Conservation (phyloP, 2,797 vertebrate genomes). For the Sebastes steindachneri region DNA sequence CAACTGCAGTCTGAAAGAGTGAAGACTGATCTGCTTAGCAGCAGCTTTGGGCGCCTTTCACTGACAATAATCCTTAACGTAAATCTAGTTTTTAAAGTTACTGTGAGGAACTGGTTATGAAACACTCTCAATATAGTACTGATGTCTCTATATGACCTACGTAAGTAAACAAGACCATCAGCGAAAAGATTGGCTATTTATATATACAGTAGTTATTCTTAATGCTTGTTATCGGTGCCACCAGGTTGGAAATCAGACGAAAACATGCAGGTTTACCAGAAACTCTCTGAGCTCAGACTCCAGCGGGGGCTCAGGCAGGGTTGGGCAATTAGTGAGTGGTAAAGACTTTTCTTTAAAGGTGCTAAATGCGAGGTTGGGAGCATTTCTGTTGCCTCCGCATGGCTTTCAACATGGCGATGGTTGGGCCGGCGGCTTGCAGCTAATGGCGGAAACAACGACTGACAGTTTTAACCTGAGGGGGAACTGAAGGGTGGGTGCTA, state of each 20-base stretch:
- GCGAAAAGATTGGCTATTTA: not conserved
- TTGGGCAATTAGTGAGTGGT: too few relatives aligned
- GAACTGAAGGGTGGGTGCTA: too few relatives aligned
- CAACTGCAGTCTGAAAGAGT: conserved; percentile 1
- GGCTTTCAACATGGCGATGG: too few relatives aligned
- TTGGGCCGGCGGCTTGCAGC: too few relatives aligned
- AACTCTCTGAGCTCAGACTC: not conserved
- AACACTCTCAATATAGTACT: not conserved
- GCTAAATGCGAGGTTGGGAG: too few relatives aligned
- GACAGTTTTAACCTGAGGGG: too few relatives aligned
- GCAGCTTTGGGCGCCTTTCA: not conserved
- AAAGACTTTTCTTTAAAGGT: too few relatives aligned
- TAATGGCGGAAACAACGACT: rapidly evolving
- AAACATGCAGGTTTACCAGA: not conserved
- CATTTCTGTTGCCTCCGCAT: too few relatives aligned
- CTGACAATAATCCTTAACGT: not conserved
- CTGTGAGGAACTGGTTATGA: not conserved
- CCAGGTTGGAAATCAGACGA: not conserved
- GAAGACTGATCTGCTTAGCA: not conserved
- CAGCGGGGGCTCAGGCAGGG: too few relatives aligned
- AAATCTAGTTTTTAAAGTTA: conserved; percentile 1
- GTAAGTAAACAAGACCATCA: not conserved
- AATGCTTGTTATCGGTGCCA: not conserved
- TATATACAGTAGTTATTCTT: not conserved
- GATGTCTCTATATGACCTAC: not conserved